Conservation (phyloP, 2,797 vertebrate genomes). For the Poecilia picta region DNA sequence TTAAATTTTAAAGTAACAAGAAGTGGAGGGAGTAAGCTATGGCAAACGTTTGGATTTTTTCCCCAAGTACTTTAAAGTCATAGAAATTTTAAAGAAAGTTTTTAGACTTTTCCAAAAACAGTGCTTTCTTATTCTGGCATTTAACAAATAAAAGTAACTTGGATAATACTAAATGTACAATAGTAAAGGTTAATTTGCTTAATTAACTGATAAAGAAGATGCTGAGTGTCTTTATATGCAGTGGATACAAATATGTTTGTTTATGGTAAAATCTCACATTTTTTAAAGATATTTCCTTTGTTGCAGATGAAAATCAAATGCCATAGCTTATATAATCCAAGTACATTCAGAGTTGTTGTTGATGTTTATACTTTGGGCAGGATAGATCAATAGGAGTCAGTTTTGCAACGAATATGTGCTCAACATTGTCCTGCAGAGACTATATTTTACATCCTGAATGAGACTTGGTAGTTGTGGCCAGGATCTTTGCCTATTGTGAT, state of each 20-base stretch:
- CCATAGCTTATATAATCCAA: no score
- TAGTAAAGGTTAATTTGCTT: neutral
- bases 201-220: neutral
- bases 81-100: neutral
- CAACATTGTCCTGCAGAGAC: no score
- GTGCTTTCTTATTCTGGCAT: neutral
- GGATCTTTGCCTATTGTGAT: no score
- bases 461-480: no score
- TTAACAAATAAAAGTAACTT: neutral
- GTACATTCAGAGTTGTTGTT: no score
- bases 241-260: neutral
- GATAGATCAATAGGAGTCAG: no score
- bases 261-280: neutral
- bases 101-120: neutral
- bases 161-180: neutral
- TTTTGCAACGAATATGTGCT: no score
- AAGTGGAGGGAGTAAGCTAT: neutral
- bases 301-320: no score
- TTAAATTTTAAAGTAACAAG: neutral
- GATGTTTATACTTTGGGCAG: no score
- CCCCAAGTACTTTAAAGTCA: neutral
- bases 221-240: neutral
- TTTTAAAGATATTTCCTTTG: no score
- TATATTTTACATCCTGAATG: no score
- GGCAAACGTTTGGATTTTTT: neutral